A percentile compares a stretch with the other conserved stretches of the same genome.
Evolutionary conservation across 2,888 invertebrate species (phyloP).

Genomic region (Amphipyra berbera): DNA sequence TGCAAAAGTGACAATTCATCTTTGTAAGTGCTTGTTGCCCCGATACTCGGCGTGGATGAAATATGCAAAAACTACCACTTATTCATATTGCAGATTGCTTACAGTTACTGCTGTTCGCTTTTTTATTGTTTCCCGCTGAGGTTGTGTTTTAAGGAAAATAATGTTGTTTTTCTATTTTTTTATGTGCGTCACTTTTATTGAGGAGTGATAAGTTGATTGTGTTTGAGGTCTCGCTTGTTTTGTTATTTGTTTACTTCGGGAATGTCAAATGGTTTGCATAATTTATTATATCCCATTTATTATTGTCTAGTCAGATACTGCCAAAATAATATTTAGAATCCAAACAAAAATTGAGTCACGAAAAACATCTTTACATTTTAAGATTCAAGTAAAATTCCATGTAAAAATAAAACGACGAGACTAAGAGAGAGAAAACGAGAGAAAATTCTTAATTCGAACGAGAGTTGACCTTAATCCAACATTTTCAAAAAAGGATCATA

Average conservation of each 20-base stretch:
- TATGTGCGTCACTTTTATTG: conserved; percentile 37
- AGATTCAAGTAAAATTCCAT: no score
- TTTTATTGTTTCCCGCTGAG: conserved; percentile 62
- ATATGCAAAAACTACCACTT: conserved; percentile 81
- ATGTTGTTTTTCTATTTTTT: conserved; percentile 46
- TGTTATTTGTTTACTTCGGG: conserved; percentile 37
- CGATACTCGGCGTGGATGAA: conserved; percentile 69
- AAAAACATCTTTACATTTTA: background rate
- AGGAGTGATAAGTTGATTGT: conserved; percentile 45
- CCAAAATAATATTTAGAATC: background rate
- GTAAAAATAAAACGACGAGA: no score
- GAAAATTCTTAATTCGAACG: no score
- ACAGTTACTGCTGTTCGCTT: conserved; percentile 64
- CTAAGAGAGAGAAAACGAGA: no score
- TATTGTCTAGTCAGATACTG: conserved; percentile 6
- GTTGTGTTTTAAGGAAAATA: conserved; percentile 56
- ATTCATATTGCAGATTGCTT: conserved; percentile 72
- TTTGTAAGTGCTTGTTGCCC: conserved; percentile 75
- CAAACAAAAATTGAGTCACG: conserved; percentile 12
- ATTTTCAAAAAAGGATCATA: no score
- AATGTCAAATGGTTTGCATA: conserved; percentile 24
- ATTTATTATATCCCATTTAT: conserved; percentile 11
- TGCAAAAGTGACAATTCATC: conserved; percentile 84
- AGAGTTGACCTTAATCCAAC: no score
- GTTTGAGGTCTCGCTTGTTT: conserved; percentile 24